These are phyloP conservation scores for Neomorphus geoffroyi DNA, from an alignment of 2,797 vertebrate genomes.

Conservation along the genomic window DNA sequence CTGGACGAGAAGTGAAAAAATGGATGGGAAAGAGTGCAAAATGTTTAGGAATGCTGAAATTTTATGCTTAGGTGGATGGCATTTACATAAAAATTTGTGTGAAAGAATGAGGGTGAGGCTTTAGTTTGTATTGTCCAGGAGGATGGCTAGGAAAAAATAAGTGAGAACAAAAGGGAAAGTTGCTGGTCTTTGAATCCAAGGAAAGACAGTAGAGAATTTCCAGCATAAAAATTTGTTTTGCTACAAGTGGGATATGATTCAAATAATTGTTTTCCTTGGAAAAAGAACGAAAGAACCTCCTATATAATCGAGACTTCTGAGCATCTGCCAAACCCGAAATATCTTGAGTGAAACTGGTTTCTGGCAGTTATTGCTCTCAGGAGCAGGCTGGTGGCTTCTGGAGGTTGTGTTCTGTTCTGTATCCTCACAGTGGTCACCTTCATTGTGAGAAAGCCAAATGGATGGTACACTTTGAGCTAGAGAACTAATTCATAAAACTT, in stretches of 20 bases:
- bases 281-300: neutral
- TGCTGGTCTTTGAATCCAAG: neutral
- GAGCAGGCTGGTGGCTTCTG: neutral
- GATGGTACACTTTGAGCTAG: neutral
- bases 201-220: neutral
- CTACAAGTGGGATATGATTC: neutral
- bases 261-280: neutral
- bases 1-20: neutral
- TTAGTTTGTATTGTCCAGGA: neutral
- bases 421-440: neutral
- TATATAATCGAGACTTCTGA: neutral
- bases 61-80: neutral
- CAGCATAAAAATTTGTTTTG: neutral
- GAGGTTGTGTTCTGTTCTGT: accelerated
- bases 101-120: neutral
- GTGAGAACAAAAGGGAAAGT: neutral
- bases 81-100: neutral
- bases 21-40: neutral
- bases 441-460: neutral
- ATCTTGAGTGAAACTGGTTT: neutral
- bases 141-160: neutral
- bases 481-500: neutral
- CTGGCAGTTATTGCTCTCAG: neutral
- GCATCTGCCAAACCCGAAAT: neutral
- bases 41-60: accelerated